Conservation (phyloP, 2,888 invertebrate genomes). For the Epinotia bilunana region DNA sequence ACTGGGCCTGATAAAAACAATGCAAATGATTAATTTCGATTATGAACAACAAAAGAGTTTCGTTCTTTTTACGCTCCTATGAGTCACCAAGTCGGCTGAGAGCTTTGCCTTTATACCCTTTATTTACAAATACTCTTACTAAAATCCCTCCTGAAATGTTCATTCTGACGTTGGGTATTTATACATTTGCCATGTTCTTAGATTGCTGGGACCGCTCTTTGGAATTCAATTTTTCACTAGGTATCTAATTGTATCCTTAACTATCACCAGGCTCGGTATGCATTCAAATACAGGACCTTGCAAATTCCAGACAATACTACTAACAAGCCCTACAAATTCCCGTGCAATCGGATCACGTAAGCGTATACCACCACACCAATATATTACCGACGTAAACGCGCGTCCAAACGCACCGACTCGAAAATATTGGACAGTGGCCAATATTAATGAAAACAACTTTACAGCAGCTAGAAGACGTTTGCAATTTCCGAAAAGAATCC, state of each 20-base stretch:
- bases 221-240: background rate
- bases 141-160: background rate
- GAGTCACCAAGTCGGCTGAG: background rate
- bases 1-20: slow-evolving; percentile 40
- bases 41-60: slow-evolving; percentile 11
- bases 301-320: slow-evolving; percentile 16
- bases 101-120: background rate
- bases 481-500: slow-evolving; percentile 78
- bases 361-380: slow-evolving; percentile 17
- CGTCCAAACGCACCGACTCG: slow-evolving; percentile 72
- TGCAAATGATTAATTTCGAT: slow-evolving; percentile 7
- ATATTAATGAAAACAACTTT: slow-evolving; percentile 82
- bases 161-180: background rate
- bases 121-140: background rate
- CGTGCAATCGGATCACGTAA: slow-evolving; percentile 4
- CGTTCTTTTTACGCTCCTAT: background rate
- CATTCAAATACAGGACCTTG: slow-evolving; percentile 19
- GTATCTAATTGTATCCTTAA: background rate
- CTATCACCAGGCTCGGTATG: background rate
- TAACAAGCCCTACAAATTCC: slow-evolving; percentile 21
- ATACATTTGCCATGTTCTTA: background rate
- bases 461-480: slow-evolving; percentile 68
- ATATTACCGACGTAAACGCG: slow-evolving; percentile 23
- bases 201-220: background rate
- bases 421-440: slow-evolving; percentile 81